Percentiles rank a stretch among this genome's conserved stretches.
Evolutionary conservation across 2,113 vertebrate species (phyloP).

Genomic region (Rana temporaria): DNA sequence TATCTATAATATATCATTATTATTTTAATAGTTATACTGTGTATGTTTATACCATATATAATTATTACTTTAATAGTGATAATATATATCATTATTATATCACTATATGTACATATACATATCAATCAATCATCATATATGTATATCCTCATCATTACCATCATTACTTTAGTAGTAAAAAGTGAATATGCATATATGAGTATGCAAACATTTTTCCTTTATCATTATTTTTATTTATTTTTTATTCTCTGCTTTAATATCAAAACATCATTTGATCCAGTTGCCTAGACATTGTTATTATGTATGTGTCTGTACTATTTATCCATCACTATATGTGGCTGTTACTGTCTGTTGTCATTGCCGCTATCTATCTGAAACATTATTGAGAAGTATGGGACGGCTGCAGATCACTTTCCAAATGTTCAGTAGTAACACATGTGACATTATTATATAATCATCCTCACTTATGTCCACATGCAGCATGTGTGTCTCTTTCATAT

Average conservation of each 20-base stretch:
- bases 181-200: no score
- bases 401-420: background rate
- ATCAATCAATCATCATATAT: no score
- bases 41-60: no score
- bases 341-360: slow-evolving; percentile 25
- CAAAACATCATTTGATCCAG: background rate
- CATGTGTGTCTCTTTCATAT: background rate
- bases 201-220: background rate
- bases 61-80: no score
- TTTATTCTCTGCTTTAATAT: background rate
- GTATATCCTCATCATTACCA: no score
- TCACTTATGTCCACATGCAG: background rate
- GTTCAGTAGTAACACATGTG: background rate
- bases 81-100: no score
- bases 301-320: background rate
- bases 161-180: no score
- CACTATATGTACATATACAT: no score
- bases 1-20: no score
- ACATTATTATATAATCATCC: background rate
- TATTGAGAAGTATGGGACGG: background rate
- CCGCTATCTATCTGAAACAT: slow-evolving; percentile 8
- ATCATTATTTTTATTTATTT: background rate
- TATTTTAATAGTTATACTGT: no score
- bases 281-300: no score
- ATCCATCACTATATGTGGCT: background rate